These are phyloP conservation scores for Eulacestoma nigropectus DNA, from an alignment of 2,113 vertebrate species.

Conservation along the genomic window DNA sequence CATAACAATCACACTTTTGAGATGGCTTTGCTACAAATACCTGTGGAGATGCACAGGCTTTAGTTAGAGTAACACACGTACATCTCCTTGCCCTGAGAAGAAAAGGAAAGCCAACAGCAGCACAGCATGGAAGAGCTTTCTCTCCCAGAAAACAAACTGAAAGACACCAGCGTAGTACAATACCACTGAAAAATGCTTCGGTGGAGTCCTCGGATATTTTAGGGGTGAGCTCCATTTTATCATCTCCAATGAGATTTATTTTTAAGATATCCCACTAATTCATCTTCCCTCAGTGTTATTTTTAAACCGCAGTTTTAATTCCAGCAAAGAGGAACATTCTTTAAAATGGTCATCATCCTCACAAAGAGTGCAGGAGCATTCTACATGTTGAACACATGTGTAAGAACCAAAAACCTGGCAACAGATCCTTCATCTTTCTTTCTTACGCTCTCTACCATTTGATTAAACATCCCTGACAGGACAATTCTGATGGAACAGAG, in stretches of 20 bases:
- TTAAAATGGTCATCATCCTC: neutral
- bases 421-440: neutral
- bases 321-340: neutral
- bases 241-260: neutral
- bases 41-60: neutral
- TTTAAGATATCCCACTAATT: neutral
- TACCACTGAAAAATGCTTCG: neutral
- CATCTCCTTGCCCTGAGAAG: neutral
- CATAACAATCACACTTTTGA: neutral
- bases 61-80: neutral
- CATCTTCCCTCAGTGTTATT: neutral
- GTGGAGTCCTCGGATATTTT: neutral
- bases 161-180: neutral
- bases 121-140: neutral
- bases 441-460: neutral
- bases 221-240: neutral
- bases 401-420: conserved; percentile 23
- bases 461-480: neutral
- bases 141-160: conserved; percentile 32
- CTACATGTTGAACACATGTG: conserved; percentile 31
- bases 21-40: neutral
- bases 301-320: conserved; percentile 11
- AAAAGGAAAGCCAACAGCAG: conserved; percentile 25
- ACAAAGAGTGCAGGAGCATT: neutral
- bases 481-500: neutral